Percentiles rank a stretch among this genome's conserved stretches.
phyloP scores from a whole-genome alignment of 2,797 vertebrate genomes.

The Gouania willdenowi region DNA sequence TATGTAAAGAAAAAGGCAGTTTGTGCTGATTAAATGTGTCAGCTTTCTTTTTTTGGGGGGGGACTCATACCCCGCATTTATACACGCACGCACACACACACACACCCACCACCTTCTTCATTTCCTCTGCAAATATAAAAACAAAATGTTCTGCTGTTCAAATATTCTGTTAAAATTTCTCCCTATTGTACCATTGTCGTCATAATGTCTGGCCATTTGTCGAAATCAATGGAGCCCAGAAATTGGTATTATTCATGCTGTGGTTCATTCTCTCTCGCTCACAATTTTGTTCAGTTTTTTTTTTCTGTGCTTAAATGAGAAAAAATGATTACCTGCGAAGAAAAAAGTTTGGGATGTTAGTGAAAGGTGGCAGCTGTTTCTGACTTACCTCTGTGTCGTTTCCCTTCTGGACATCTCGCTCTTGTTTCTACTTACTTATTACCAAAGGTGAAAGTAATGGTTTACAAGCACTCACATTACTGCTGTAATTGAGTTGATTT shows the following conservation, averaged over 20 bases:
- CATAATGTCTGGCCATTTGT: conserved; percentile 54
- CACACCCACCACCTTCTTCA: conserved; percentile 2
- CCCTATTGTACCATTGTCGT: conserved; percentile 30
- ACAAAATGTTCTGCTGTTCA: conserved; percentile 36
- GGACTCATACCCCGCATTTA: conserved; percentile 11
- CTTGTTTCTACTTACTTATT: conserved; percentile 16
- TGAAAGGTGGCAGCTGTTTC: conserved; percentile 30
- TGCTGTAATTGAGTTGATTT: too few relatives aligned
- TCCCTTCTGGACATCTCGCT: conserved; percentile 14
- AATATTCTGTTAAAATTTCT: conserved; percentile 41
- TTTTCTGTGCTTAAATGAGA: conserved; percentile 37
- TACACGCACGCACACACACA: conserved; percentile 1
- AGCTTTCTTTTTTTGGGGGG: neutral
- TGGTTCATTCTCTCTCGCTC: conserved; percentile 25
- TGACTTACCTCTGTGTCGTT: conserved; percentile 20
- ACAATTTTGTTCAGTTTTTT: neutral
- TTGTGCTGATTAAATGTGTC: too few relatives aligned
- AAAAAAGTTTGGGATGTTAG: conserved; percentile 28
- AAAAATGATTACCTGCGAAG: conserved; percentile 58
- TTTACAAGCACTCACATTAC: too few relatives aligned
- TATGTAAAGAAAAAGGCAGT: too few relatives aligned
- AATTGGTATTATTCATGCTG: conserved; percentile 52
- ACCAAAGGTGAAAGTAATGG: too few relatives aligned
- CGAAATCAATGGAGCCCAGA: conserved; percentile 55
- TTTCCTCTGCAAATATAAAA: conserved; percentile 27